Conservation (phyloP, 2,888 invertebrate species). For the Hemicrepidius hirtus region DNA sequence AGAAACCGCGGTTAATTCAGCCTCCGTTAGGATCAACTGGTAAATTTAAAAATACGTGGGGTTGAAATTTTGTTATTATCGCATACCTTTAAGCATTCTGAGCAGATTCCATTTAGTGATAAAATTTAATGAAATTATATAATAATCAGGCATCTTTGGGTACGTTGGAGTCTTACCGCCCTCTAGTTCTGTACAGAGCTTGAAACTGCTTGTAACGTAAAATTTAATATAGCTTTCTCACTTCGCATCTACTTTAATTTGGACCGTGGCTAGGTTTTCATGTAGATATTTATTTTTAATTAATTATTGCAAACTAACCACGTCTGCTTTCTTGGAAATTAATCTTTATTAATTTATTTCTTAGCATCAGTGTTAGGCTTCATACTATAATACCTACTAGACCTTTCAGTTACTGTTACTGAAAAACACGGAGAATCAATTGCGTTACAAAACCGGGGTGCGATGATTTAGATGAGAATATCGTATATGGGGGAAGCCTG, state of each 20-base stretch:
- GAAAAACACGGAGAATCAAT: too few species aligned
- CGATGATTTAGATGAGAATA: too few species aligned
- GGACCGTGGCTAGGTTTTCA: not conserved
- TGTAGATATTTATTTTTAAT: too few species aligned
- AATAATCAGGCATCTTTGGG: slow-evolving; percentile 27
- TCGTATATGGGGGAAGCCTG: too few species aligned
- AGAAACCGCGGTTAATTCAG: slow-evolving; percentile 45
- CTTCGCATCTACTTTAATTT: not conserved
- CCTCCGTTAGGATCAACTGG: slow-evolving; percentile 37
- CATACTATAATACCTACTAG: too few species aligned
- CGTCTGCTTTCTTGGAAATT: too few species aligned
- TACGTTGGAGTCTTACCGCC: not conserved
- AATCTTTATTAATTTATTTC: too few species aligned
- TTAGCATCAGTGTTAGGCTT: too few species aligned
- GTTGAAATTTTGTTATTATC: slow-evolving; percentile 25
- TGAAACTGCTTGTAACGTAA: not conserved
- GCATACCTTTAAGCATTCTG: slow-evolving; percentile 36
- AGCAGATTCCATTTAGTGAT: slow-evolving; percentile 38
- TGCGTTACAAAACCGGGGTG: too few species aligned
- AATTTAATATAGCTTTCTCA: not conserved
- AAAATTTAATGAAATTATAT: slow-evolving; percentile 34
- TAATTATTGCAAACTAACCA: too few species aligned
- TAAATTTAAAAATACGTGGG: slow-evolving; percentile 38
- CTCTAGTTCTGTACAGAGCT: not conserved
- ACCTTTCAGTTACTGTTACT: too few species aligned